Percentiles rank a stretch among this genome's conserved stretches.
Evolutionary conservation across 1,140 invertebrate species (phyloP).

Genomic region (Berghia stephanieae): DNA sequence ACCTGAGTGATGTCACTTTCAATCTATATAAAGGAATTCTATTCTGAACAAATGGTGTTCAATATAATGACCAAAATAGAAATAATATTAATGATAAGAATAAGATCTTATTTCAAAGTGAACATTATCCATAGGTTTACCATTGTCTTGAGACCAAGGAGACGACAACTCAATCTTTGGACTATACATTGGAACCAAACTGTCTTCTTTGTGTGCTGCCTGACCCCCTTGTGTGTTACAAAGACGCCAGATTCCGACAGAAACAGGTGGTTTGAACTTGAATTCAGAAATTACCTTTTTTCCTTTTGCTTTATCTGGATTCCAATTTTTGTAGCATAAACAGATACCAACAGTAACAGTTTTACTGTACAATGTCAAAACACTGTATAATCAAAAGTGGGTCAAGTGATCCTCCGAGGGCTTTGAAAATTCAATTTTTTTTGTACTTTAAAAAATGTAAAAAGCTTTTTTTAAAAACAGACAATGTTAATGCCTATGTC

Average conservation of each 20-base stretch:
- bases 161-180: conserved; percentile 41
- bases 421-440: not conserved
- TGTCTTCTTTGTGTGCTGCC: conserved; percentile 50
- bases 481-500: too few species aligned
- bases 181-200: conserved; percentile 34
- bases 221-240: conserved; percentile 56
- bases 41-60: not conserved
- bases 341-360: not conserved
- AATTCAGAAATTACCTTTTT: too few species aligned
- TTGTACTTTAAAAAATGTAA: not conserved
- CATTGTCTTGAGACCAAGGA: conserved; percentile 42
- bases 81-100: not conserved
- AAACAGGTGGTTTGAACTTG: too few species aligned
- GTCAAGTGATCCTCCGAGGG: too few species aligned
- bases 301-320: too few species aligned
- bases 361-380: not conserved
- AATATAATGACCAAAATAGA: not conserved
- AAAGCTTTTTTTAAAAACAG: not conserved
- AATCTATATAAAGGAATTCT: too few species aligned
- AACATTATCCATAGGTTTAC: conserved; percentile 42
- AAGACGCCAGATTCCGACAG: conserved; percentile 49
- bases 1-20: too few species aligned
- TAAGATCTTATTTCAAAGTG: not conserved
- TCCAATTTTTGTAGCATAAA: not conserved
- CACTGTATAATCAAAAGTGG: too few species aligned